Conservation (phyloP, 1,140 invertebrate species). For the Mya arenaria region DNA sequence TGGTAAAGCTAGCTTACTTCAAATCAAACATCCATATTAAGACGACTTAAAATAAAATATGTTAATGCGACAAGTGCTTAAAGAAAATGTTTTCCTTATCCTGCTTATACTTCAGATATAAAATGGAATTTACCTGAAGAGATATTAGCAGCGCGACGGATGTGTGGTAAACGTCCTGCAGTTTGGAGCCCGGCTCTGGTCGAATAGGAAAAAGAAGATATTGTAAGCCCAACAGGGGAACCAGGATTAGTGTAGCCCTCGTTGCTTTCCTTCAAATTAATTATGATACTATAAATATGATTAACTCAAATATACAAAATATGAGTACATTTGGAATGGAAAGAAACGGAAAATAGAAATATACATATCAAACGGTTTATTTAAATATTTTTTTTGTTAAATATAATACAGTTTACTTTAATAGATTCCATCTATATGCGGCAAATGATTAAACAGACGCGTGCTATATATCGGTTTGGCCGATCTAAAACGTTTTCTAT, state of each 20-base stretch:
- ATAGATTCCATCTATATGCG: no score
- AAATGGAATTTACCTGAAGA: conserved; percentile 26
- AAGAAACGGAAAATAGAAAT: no score
- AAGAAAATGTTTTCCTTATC: background rate
- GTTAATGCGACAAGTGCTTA: background rate
- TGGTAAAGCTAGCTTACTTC: background rate
- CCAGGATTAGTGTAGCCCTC: conserved; percentile 83
- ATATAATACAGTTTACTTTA: no score
- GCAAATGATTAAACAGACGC: no score
- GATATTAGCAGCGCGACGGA: conserved; percentile 18
- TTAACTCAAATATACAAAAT: no score
- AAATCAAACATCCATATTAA: background rate
- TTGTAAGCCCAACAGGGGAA: conserved; percentile 79
- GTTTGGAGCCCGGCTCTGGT: conserved; percentile 5
- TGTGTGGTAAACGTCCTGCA: conserved; percentile 38
- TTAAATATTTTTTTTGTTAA: no score
- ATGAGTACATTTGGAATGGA: no score
- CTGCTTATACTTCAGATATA: background rate
- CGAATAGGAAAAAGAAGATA: conserved; percentile 70
- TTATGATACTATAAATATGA: conserved; percentile 13
- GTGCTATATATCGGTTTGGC: no score
- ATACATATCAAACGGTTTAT: no score
- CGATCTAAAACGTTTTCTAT: no score
- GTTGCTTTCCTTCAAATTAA: conserved; percentile 80
- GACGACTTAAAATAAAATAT: background rate